Evolutionary conservation across 2,797 vertebrate genomes (phyloP).

Genomic region (Vireo griseus): DNA sequence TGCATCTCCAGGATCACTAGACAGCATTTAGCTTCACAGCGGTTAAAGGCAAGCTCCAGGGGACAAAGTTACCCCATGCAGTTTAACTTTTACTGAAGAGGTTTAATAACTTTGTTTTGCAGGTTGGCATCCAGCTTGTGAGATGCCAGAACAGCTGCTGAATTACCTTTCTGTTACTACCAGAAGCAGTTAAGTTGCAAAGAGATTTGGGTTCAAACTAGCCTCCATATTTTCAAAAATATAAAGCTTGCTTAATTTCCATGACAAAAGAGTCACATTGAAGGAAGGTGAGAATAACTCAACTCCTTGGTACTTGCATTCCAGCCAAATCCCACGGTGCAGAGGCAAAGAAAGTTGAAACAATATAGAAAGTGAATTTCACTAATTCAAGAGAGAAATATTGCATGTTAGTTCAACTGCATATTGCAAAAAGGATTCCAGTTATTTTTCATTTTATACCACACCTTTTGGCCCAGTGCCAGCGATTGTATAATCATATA

Average conservation of each 20-base stretch:
- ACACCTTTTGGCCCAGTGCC: not conserved
- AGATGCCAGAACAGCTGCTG: not conserved
- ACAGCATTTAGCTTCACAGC: not conserved
- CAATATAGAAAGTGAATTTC: not conserved
- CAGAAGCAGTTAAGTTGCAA: not conserved
- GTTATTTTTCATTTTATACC: not conserved
- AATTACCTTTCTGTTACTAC: not conserved
- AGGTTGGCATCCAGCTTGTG: not conserved
- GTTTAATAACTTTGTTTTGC: not conserved
- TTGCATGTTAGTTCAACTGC: not conserved
- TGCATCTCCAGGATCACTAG: not conserved
- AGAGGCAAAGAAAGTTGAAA: not conserved
- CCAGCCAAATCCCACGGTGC: not conserved
- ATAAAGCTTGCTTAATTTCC: not conserved
- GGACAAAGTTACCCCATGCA: too few species aligned
- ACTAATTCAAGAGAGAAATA: not conserved
- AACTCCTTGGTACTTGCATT: not conserved
- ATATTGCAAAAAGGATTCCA: not conserved
- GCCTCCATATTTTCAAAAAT: not conserved
- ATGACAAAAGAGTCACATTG: not conserved
- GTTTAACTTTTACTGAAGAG: not conserved
- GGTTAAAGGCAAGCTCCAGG: not conserved
- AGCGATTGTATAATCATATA: not conserved
- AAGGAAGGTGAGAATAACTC: not conserved
- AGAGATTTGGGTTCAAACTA: not conserved